Evolutionary conservation across 1,140 invertebrate genomes (phyloP), one percentile per base, ranked within the genome.

Genomic region (Bemisia tabaci): DNA sequence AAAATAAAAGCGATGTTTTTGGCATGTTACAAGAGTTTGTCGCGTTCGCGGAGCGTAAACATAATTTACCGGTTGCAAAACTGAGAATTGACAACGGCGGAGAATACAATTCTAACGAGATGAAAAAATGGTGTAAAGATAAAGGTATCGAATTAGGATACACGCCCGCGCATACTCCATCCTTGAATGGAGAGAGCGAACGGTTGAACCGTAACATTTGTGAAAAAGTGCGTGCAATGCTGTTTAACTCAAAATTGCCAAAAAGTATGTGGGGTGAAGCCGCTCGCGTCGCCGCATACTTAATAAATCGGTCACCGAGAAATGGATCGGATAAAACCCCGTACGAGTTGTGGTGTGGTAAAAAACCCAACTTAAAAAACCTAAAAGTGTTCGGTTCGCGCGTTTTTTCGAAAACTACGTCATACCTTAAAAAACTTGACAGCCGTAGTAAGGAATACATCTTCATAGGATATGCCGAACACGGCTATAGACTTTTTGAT

Each of bases 141-240:
- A 73, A 75, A 21, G 73, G 73, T 22, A 72, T 75, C n/a, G 58
- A 69, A 21, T 66, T 71, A 61, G 65, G 72, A 26, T 63, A 25
- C n/a, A 75, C 72, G 2, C 69, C 71, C 24, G 67, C 73, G 1
- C 75, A 77, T 65, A 74, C 70, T 11, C 76, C 75, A 11, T 66
- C 78, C 68, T 72, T 74, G 64, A 78, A 78, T 70, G 76, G 76
- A 17, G 66, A 74, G 1, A 68, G 70, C 25, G 76, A 75, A 68
- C 59, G 74, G 26, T 62, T 68, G n/a, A 75, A 75, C 67, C 69
- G 72, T 0, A 75, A 71, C 21, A n/a, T 67, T n/a, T n/a, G 67
- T 23, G 12, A 22, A 26, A 26, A 58, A 65, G 11, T 63, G 61
- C 24, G 65, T 22, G 23, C 25, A 1, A 12, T 68, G 27, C 21